Evolutionary conservation across 1,140 invertebrate genomes (phyloP), one percentile per base, ranked within the genome.

Genomic region (Tetramorium simillimum): DNA sequence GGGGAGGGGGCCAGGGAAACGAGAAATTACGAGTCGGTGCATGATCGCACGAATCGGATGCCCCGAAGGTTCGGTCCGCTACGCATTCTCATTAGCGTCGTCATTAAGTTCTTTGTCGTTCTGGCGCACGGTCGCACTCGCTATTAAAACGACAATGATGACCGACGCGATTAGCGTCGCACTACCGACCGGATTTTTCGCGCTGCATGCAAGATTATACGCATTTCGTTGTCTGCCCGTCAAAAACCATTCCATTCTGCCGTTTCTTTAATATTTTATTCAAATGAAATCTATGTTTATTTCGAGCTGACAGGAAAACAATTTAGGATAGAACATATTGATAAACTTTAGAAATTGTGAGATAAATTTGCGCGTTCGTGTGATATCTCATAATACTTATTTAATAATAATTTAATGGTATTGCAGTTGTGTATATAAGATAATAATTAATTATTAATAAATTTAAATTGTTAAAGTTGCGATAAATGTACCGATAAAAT

Each of bases 71-170:
- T 88, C 73, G 88, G 78, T 84, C 46, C n/a, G 56, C 49, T 62
- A 65, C 67, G 80, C 62, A 56, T 78, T 65, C 87, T 88, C 87
- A 88, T 88, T 88, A 86, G 65, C 63, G 49, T 80, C 87, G 58
- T 80, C 87, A 86, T 88, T 88, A 88, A 69, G 24, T 88, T 88
- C 84, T 88, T 86, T 80, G 84, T 88, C 84, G 72, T 18, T 63
- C 43, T 24, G 40, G 21, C 24, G 75, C 82, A 49, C 33, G 14
- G 37, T 14, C 46, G 70, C 81, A 53, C 28, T 69, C 14, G 85
- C 51, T 82, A 82, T 86, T 82, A 86, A 70, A 69, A 72, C 51
- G 78, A 73, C 67, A 82, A 86, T 72, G 77, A 86, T 86, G 85
- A 82, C 77, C 77, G 77, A 51, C 51, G 51, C 65, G 78, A 86